These are phyloP conservation scores for Pemphigus obesinymphae DNA, from an alignment of 1,140 invertebrate genomes.

Conservation along the genomic window DNA sequence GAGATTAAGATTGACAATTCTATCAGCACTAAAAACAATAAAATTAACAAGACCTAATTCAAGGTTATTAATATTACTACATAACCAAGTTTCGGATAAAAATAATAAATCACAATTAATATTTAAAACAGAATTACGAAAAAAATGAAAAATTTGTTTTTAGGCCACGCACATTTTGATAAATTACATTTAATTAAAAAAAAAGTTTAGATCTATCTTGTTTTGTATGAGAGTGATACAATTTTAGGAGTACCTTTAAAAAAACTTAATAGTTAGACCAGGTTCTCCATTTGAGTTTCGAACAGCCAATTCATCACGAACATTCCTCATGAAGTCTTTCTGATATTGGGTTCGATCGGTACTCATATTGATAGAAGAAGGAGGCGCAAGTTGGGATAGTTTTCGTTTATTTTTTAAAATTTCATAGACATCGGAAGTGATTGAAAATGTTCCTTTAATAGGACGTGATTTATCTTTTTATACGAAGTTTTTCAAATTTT, in stretches of 20 bases:
- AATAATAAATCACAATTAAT: not conserved
- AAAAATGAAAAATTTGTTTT: not conserved
- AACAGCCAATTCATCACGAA: not conserved
- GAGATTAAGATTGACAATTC: too few species aligned
- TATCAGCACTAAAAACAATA: not conserved
- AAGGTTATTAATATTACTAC: not conserved
- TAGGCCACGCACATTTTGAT: not conserved
- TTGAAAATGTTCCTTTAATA: too few species aligned
- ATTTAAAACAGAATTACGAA: not conserved
- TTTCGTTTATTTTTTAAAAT: too few species aligned
- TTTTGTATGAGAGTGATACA: not conserved
- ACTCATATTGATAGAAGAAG: too few species aligned
- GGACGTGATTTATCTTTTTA: too few species aligned
- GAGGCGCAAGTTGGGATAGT: too few species aligned
- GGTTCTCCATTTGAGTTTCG: not conserved
- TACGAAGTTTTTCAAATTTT: too few species aligned
- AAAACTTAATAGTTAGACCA: not conserved
- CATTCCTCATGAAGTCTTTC: not conserved
- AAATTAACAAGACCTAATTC: not conserved
- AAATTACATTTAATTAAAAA: not conserved
- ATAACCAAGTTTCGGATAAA: not conserved
- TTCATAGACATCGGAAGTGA: too few species aligned
- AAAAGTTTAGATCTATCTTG: not conserved
- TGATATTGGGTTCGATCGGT: too few species aligned
- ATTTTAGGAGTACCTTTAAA: not conserved